phyloP scores from a whole-genome alignment of 2,797 vertebrate species.

The Smutsia gigantea region DNA sequence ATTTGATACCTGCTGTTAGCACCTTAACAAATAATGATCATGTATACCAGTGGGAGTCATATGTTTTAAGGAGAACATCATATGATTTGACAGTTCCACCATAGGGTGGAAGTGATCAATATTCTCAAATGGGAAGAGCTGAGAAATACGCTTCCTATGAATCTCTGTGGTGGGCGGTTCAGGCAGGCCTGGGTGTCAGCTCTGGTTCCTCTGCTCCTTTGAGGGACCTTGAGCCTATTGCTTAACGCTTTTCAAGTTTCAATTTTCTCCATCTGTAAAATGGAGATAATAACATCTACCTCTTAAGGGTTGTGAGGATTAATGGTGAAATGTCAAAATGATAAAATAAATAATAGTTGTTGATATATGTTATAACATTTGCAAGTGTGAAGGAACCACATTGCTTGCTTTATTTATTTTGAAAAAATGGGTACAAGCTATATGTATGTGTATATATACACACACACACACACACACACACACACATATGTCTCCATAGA shows the following conservation, averaged over 20 bases:
- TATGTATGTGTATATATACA: neutral
- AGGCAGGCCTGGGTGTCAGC: neutral
- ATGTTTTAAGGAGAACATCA: neutral
- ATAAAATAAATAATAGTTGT: neutral
- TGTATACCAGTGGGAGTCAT: neutral
- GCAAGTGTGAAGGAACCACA: neutral
- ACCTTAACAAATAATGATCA: neutral
- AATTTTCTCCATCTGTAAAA: neutral
- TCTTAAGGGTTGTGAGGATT: neutral
- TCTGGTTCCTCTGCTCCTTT: neutral
- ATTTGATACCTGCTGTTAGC: neutral
- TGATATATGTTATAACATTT: conserved; percentile 29
- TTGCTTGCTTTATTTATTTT: conserved; percentile 54
- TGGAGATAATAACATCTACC: neutral
- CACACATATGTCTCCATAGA: neutral
- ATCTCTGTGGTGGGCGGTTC: neutral
- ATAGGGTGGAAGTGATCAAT: neutral
- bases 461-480: neutral
- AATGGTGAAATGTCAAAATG: conserved; percentile 4
- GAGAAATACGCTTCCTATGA: neutral
- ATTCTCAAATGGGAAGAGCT: neutral
- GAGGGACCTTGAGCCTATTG: neutral
- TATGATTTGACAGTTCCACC: neutral
- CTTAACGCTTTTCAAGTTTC: conserved; percentile 8
- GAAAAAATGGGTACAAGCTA: conserved; percentile 43